Evolutionary conservation across 2,888 invertebrate species (phyloP).

Genomic region (Agrochola litura): DNA sequence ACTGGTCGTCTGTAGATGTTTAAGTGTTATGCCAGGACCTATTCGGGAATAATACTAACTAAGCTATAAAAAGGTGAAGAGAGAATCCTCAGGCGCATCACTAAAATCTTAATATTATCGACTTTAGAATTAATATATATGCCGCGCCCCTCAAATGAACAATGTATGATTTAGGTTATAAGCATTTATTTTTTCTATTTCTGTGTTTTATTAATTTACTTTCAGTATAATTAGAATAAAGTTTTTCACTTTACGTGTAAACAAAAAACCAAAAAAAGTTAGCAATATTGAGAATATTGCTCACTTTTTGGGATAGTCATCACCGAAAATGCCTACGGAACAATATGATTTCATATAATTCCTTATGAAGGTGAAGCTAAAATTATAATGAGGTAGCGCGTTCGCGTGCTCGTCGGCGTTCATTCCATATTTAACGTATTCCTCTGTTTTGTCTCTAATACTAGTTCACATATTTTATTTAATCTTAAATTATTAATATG

Average conservation of each 20-base stretch:
- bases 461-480: no score
- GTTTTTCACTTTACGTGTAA: neutral
- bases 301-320: neutral
- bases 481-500: no score
- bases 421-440: no score
- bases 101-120: constrained; percentile 23
- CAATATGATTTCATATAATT: neutral
- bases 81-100: neutral
- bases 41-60: neutral
- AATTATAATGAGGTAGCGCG: neutral
- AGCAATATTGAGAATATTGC: no score
- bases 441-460: no score
- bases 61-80: neutral
- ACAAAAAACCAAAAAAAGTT: no score
- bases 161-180: constrained; percentile 42
- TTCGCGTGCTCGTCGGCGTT: no score
- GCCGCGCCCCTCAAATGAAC: constrained; percentile 37
- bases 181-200: constrained; percentile 33
- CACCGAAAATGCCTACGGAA: neutral
- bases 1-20: neutral
- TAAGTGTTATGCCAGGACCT: neutral
- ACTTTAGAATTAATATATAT: constrained; percentile 22
- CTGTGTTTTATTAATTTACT: neutral
- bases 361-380: neutral
- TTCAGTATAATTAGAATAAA: neutral